phyloP scores from a whole-genome alignment of 2,888 invertebrate genomes.

The Amblyjoppa proteus region DNA sequence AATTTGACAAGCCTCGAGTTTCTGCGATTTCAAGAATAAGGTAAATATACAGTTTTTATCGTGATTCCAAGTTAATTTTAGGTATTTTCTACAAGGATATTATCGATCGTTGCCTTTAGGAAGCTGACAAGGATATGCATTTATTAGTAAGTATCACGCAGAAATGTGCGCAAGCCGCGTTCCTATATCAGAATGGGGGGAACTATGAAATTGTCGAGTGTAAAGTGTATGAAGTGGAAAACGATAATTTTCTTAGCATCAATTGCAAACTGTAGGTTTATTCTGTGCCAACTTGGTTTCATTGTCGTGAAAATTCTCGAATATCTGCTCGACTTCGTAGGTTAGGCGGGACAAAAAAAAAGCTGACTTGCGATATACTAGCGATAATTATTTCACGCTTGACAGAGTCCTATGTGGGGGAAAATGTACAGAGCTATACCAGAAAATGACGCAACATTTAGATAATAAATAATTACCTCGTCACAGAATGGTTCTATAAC shows the following conservation, averaged over 20 bases:
- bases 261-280: not conserved
- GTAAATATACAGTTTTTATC: conserved; percentile 4
- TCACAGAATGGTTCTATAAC: not conserved
- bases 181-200: not conserved
- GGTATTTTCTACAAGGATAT: conserved; percentile 21
- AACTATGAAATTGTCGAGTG: not conserved
- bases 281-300: not conserved
- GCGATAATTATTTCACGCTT: not conserved
- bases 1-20: not conserved
- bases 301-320: too few species aligned
- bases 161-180: conserved; percentile 36
- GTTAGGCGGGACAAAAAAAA: not conserved
- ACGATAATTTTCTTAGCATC: not conserved
- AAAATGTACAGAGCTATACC: not conserved
- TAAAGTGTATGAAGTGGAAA: not conserved
- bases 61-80: not conserved
- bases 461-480: not conserved
- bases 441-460: not conserved
- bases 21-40: not conserved
- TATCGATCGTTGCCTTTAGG: conserved; percentile 40
- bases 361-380: not conserved
- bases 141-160: not conserved
- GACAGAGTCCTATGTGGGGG: not conserved
- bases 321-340: not conserved
- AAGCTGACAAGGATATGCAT: conserved; percentile 7